Base-by-base conservation (phyloP, 2,888 invertebrate genomes). In the Dryocosmus kuriphilus region DNA sequence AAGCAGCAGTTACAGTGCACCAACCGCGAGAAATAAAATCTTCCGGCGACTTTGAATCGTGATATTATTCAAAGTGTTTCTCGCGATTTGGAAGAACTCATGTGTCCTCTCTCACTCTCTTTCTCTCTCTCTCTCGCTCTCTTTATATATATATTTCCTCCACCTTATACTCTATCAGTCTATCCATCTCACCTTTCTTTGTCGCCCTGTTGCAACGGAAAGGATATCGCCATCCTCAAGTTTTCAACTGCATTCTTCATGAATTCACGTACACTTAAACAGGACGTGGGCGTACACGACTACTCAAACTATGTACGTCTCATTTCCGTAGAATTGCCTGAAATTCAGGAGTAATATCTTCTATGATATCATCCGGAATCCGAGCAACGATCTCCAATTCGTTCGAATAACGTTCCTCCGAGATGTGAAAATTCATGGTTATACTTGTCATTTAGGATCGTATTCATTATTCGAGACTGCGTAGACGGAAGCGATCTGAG, bases 21-120 rank as follows among this genome's bases (percentile, higher is more conserved):
- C 86, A 85, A 84, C 86, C 86, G 87, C 86, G 87, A 87, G 86
- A 88, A 87, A 88, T 88, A 88, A 88, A 88, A 88, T 88, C 88
- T 87, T 85, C 85, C 81, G 87, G 85, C 85, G 89, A 90, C 89
- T 90, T 88, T 85, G 89, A 90, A 90, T 90, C 87, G 90, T 82
- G 80, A 84, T 89, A 90, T 90, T 90, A 90, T 90, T 90, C 90
- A 90, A 90, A 90, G 88, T 87, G 87, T 87, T 88, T 90, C 89
- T 86, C 88, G 85, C 89, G 88, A 86, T 89, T 88, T 88, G 79
- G 76, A 78, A 74, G 82, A 81, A 79, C 71, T 27, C 75, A 32
- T n/a, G 71, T 46, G 2, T 22, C 24, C 60, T 55, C 62, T 19
- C 19, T 19, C 61, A 30, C n/a, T n/a, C n/a, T n/a, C n/a, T n/a